These are phyloP conservation scores for Apus apus DNA, from an alignment of 2,113 vertebrate genomes.

Conservation along the genomic window DNA sequence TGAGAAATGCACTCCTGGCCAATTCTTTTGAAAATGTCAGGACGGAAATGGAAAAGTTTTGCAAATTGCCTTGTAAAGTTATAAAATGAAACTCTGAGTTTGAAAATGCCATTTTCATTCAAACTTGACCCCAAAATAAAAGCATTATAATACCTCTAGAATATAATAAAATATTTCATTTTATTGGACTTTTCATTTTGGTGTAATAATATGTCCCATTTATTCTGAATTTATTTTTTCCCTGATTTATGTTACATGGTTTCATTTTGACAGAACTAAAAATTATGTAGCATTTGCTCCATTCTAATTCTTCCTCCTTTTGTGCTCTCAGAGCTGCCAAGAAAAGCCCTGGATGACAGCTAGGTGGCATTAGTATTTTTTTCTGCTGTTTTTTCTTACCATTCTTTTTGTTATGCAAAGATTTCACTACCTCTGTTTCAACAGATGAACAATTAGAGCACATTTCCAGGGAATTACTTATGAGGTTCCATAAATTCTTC, in stretches of 20 bases:
- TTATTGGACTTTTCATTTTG: background rate
- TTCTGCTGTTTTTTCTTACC: background rate
- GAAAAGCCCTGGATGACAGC: background rate
- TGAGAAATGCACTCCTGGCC: background rate
- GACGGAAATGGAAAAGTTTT: background rate
- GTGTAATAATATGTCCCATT: background rate
- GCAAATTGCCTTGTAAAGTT: background rate
- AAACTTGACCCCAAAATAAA: background rate
- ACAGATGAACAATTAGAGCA: background rate
- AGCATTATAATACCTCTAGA: background rate
- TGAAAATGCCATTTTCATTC: background rate
- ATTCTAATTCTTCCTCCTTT: background rate
- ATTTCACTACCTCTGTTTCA: background rate
- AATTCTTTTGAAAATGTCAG: background rate
- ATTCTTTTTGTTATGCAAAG: background rate
- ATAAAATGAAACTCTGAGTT: background rate
- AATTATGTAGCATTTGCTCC: background rate
- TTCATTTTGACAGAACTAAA: background rate
- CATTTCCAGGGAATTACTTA: background rate
- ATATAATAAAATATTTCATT: background rate
- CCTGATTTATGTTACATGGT: background rate
- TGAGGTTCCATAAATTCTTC: background rate
- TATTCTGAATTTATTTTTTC: background rate
- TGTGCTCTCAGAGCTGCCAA: background rate
- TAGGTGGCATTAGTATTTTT: constrained; percentile 54